A percentile compares a stretch with the other conserved stretches of the same genome.
phyloP scores from a whole-genome alignment of 2,888 invertebrate genomes.

The Tenthredo mesomela region DNA sequence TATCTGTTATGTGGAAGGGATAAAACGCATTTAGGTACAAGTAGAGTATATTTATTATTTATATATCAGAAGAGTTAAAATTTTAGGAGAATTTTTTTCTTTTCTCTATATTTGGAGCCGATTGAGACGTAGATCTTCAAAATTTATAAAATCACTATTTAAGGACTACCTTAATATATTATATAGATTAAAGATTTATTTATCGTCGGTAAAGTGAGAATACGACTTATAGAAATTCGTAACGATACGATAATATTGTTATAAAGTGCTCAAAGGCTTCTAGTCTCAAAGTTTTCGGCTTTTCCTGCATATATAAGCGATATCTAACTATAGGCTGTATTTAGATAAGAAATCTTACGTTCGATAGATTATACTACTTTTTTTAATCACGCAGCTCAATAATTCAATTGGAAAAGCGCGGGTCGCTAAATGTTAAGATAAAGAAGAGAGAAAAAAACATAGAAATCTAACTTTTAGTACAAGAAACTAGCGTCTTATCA shows the following conservation, averaged over 20 bases:
- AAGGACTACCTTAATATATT: too few relatives aligned
- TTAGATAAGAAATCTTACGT: slow-evolving; percentile 14
- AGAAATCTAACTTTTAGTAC: background rate
- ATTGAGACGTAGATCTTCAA: too few relatives aligned
- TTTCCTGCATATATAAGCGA: background rate
- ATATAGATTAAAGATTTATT: slow-evolving; percentile 1
- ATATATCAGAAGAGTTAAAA: too few relatives aligned
- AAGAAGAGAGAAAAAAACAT: background rate
- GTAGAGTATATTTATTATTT: background rate
- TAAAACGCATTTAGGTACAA: slow-evolving; percentile 5
- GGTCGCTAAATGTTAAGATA: slow-evolving; percentile 22
- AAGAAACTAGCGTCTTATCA: background rate
- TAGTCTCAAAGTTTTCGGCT: background rate
- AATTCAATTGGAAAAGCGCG: slow-evolving; percentile 1
- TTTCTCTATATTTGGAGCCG: too few relatives aligned
- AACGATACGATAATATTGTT: background rate
- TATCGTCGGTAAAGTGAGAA: background rate
- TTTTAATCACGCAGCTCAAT: slow-evolving; percentile 14
- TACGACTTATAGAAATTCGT: background rate
- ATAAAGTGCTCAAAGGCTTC: background rate
- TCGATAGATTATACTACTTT: background rate
- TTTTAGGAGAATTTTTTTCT: too few relatives aligned
- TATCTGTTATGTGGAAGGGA: background rate
- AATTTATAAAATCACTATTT: too few relatives aligned
- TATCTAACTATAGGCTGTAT: background rate